Conservation (phyloP, 2,113 vertebrate species). For the Dendrocopos noguchii region DNA sequence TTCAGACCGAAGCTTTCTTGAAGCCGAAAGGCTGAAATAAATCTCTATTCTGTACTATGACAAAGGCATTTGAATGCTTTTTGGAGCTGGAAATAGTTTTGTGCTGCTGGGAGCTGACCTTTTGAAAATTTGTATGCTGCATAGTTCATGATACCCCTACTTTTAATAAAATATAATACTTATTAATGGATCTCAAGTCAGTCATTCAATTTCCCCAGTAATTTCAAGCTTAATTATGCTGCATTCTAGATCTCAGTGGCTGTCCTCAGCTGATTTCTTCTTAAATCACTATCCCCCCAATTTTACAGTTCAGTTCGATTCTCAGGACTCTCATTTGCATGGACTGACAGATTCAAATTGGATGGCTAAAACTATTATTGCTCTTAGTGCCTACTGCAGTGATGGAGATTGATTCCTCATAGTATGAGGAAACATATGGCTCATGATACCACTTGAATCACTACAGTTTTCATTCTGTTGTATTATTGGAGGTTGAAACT, state of each 20-base stretch:
- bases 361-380: background rate
- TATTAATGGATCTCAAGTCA: constrained; percentile 49
- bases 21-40: constrained; percentile 10
- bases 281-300: constrained; percentile 10
- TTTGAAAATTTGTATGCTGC: background rate
- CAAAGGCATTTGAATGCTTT: background rate
- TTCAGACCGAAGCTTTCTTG: background rate
- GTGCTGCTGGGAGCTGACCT: constrained; percentile 19
- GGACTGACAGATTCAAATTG: constrained; percentile 42
- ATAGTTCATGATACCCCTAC: constrained; percentile 28
- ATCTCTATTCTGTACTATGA: background rate
- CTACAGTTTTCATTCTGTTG: constrained; percentile 1
- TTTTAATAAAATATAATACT: constrained; percentile 48
- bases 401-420: constrained; percentile 15
- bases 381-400: constrained; percentile 6
- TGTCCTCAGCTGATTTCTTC: constrained; percentile 47
- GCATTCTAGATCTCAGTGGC: constrained; percentile 18
- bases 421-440: background rate
- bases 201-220: constrained; percentile 36
- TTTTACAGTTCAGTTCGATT: constrained; percentile 40
- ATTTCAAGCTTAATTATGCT: constrained; percentile 59
- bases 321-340: constrained; percentile 51
- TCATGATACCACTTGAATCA: constrained; percentile 2
- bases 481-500: background rate
- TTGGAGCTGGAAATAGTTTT: constrained; percentile 10